Evolutionary conservation across 2,888 invertebrate species (phyloP).

Genomic region (Toxonevra muliebris): DNA sequence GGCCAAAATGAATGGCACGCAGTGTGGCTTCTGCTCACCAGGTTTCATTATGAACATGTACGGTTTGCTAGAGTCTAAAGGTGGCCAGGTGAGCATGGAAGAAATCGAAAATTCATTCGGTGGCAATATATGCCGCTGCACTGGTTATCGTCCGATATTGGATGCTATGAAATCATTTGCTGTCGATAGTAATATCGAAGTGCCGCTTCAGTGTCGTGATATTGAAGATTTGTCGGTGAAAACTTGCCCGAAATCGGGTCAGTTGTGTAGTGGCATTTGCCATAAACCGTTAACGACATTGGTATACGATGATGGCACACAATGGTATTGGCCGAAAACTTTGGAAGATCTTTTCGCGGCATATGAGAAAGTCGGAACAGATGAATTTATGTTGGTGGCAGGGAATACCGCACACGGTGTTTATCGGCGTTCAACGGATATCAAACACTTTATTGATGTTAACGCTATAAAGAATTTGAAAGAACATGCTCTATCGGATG

Average conservation of each 20-base stretch:
- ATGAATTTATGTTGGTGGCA: conserved; percentile 72
- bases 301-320: conserved; percentile 38
- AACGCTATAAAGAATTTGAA: conserved; percentile 70
- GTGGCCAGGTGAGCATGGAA: conserved; percentile 67
- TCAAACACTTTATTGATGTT: conserved; percentile 71
- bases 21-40: conserved; percentile 78
- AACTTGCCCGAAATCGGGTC: conserved; percentile 56
- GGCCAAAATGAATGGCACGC: conserved; percentile 73
- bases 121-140: conserved; percentile 80
- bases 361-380: conserved; percentile 59
- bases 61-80: conserved; percentile 66
- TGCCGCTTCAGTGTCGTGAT: conserved; percentile 61
- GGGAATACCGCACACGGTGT: conserved; percentile 80
- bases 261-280: conserved; percentile 53
- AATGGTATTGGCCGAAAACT: conserved; percentile 49
- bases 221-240: conserved; percentile 49
- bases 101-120: conserved; percentile 77
- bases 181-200: conserved; percentile 66
- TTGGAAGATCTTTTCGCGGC: conserved; percentile 41
- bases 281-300: conserved; percentile 15
- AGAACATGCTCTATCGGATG: conserved; percentile 56
- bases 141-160: conserved; percentile 79
- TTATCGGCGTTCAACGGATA: conserved; percentile 51
- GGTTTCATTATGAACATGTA: conserved; percentile 79
- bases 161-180: conserved; percentile 81